Evolutionary conservation across 23 tunicate genomes (phyloP).

Genomic region (Halocynthia roretzi): DNA sequence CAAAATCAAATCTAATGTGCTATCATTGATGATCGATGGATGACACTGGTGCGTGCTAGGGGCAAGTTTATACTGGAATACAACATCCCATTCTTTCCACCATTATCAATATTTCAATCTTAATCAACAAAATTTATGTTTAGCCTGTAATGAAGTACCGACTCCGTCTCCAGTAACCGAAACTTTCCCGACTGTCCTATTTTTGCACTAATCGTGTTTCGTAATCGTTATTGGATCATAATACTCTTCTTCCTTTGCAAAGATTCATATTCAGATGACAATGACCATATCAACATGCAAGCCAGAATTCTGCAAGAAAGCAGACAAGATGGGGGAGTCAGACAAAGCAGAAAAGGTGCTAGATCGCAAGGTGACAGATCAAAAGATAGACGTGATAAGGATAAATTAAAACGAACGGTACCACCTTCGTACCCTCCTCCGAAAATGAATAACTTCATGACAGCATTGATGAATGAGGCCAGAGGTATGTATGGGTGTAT

Average conservation of each 20-base stretch:
- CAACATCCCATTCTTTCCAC: too few species aligned
- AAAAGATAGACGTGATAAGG: not conserved
- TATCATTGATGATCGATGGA: too few species aligned
- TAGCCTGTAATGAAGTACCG: too few species aligned
- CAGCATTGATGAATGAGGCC: slow-evolving; percentile 13
- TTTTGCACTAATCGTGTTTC: too few species aligned
- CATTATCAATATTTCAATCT: too few species aligned
- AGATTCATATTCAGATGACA: slow-evolving; percentile 4
- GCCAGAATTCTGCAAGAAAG: not conserved
- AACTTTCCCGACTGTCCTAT: too few species aligned
- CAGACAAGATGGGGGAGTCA: not conserved
- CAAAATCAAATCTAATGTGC: too few species aligned
- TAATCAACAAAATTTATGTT: too few species aligned
- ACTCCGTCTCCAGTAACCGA: too few species aligned
- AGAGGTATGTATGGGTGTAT: not conserved
- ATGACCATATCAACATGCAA: not conserved
- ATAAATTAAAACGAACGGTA: slow-evolving; percentile 10
- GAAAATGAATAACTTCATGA: slow-evolving; percentile 26
- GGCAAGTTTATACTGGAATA: too few species aligned
- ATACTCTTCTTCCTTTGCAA: not conserved
- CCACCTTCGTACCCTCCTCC: slow-evolving; percentile 29
- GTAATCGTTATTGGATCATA: not conserved
- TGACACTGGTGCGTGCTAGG: too few species aligned
- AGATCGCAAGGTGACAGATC: not conserved
- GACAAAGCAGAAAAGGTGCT: not conserved